Conservation (phyloP, 2,888 invertebrate genomes). For the Eurytoma californica region DNA sequence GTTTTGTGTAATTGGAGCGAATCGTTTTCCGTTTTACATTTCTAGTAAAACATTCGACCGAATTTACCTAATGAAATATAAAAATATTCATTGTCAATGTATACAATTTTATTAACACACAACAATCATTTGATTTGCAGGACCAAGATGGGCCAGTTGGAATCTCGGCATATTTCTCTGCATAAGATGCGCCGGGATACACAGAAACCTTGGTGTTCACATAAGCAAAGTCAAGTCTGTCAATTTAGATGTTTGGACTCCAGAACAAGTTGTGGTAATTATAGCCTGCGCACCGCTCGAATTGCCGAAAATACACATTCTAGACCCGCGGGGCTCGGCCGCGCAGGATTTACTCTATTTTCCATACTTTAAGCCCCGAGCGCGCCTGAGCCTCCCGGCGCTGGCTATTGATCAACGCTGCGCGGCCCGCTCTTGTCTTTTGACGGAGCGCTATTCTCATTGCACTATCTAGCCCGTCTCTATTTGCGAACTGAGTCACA, state of each 20-base stretch:
- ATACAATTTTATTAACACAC: background rate
- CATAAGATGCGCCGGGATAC: conserved; percentile 99
- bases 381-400: background rate
- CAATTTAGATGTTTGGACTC: conserved; percentile 98
- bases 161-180: conserved; percentile 98
- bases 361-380: background rate
- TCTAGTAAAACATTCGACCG: too few species aligned
- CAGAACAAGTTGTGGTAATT: conserved; percentile 94
- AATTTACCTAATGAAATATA: background rate
- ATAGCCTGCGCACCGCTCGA: conserved; percentile 24
- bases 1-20: too few species aligned
- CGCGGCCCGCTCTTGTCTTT: background rate
- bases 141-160: conserved; percentile 99
- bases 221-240: conserved; percentile 99
- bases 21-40: too few species aligned
- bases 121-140: conserved; percentile 75
- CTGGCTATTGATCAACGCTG: background rate
- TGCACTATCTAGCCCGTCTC: conserved; percentile 13
- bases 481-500: conserved; percentile 51
- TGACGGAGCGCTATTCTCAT: conserved; percentile 16
- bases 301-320: conserved; percentile 27
- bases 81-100: background rate
- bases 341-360: conserved; percentile 9
- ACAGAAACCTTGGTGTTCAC: conserved; percentile 98
- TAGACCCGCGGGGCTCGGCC: background rate